Conservation (phyloP, 2,113 vertebrate species). For the Sula dactylatra region DNA sequence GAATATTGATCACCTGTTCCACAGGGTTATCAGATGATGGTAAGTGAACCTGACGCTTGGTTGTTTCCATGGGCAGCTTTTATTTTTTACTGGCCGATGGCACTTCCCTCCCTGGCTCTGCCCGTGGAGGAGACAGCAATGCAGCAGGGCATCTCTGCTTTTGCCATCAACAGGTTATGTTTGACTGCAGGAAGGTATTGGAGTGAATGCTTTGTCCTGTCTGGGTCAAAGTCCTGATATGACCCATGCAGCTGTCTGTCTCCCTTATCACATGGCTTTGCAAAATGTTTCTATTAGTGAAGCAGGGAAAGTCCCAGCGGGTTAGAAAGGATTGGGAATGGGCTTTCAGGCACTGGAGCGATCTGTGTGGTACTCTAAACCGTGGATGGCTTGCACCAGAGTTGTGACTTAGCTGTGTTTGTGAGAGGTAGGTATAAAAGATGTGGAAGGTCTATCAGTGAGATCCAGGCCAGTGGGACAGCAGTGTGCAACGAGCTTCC, state of each 20-base stretch:
- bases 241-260: neutral
- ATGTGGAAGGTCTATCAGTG: neutral
- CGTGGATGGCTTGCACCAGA: neutral
- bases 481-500: neutral
- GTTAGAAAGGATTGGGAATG: neutral
- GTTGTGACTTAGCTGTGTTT: neutral
- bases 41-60: conserved; percentile 42
- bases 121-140: neutral
- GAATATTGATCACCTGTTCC: conserved; percentile 70
- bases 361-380: neutral
- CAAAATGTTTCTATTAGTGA: neutral
- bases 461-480: neutral
- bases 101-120: neutral
- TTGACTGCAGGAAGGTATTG: neutral
- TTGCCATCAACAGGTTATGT: neutral
- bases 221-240: neutral
- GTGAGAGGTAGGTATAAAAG: neutral
- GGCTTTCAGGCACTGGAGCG: neutral
- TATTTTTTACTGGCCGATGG: neutral
- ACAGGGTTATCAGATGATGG: conserved; percentile 44
- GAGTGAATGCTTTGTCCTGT: neutral
- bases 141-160: neutral
- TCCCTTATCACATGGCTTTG: neutral
- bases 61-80: conserved; percentile 48
- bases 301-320: neutral